These are phyloP conservation scores for Zoroaster sp. DNA, from an alignment of 53 echinoderm and acorn worm species.

Conservation along the genomic window DNA sequence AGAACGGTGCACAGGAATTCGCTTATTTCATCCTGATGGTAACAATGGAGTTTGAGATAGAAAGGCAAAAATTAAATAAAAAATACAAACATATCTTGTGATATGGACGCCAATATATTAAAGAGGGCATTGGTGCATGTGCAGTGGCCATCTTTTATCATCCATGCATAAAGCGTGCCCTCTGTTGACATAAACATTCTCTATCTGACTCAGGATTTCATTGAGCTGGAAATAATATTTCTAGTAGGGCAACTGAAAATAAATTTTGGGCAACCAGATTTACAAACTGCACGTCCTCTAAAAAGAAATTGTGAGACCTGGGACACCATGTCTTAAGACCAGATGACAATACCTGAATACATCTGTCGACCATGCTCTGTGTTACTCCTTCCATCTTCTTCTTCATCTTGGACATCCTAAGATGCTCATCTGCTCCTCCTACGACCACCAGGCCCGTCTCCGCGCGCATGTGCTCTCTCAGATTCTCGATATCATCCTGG, in stretches of 20 bases:
- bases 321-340: background rate
- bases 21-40: conserved; percentile 83
- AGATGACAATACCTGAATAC: conserved; percentile 73
- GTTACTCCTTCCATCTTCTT: conserved; percentile 93
- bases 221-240: too few relatives aligned
- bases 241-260: too few relatives aligned
- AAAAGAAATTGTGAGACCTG: too few relatives aligned
- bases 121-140: too few relatives aligned
- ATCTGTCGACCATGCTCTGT: conserved; percentile 99
- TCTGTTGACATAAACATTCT: too few relatives aligned
- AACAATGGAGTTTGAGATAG: background rate
- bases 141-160: background rate
- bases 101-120: too few relatives aligned
- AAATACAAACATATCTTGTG: background rate
- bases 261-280: too few relatives aligned
- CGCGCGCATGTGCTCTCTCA: conserved; percentile 89
- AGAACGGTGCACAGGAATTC: conserved; percentile 83
- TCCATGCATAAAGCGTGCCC: too few relatives aligned
- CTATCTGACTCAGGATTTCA: too few relatives aligned
- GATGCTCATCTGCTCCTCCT: conserved; percentile 93
- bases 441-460: conserved; percentile 91
- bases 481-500: conserved; percentile 92
- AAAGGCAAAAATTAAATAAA: background rate
- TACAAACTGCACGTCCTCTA: too few relatives aligned
- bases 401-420: conserved; percentile 89